phyloP scores from a whole-genome alignment of 2,113 vertebrate genomes.

The Corvus moneduloides region DNA sequence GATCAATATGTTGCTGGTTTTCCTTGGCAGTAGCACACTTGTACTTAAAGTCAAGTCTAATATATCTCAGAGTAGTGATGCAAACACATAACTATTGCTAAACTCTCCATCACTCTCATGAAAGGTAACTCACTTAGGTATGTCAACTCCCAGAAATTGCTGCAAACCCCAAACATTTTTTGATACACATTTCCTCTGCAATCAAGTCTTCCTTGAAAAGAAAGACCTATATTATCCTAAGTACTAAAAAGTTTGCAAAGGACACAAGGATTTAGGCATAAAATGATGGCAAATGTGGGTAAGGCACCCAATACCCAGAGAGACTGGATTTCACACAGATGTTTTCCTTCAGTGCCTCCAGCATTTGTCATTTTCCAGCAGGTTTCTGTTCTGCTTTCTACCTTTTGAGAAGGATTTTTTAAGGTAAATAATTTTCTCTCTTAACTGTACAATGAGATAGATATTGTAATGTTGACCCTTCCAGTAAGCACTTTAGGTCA shows the following conservation, averaged over 20 bases:
- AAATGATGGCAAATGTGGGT: rapidly evolving
- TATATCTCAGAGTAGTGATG: not conserved
- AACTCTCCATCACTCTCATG: not conserved
- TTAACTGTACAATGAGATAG: not conserved
- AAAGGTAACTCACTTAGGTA: not conserved
- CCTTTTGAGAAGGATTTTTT: not conserved
- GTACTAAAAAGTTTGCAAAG: not conserved
- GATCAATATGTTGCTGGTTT: not conserved
- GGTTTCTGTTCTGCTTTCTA: not conserved
- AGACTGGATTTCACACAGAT: not conserved
- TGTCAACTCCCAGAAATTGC: not conserved
- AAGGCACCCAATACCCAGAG: not conserved
- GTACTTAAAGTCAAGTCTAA: not conserved
- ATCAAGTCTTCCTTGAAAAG: not conserved
- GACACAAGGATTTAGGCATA: not conserved
- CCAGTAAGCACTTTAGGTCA: not conserved
- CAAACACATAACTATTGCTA: not conserved
- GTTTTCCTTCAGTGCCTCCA: not conserved
- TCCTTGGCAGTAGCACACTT: not conserved
- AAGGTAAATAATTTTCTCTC: not conserved
- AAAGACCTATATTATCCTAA: not conserved
- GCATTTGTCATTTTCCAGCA: not conserved
- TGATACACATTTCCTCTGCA: not conserved
- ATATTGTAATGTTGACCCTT: not conserved
- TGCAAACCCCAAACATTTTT: not conserved